Evolutionary conservation across 2,888 invertebrate genomes (phyloP).

Genomic region (Pegoplata infirma): DNA sequence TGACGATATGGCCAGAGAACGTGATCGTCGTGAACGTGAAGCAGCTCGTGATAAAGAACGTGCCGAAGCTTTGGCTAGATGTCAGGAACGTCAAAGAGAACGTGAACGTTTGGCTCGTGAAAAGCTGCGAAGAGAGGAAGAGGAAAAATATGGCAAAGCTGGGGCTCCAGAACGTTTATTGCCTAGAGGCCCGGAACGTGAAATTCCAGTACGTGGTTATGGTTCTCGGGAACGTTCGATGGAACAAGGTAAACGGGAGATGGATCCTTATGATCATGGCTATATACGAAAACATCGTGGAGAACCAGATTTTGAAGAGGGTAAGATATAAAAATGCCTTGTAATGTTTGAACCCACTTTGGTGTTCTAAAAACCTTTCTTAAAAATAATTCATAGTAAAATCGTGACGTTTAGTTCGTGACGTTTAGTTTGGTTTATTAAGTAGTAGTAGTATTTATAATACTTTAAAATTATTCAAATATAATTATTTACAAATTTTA

Average conservation of each 20-base stretch:
- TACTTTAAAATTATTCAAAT: too few relatives aligned
- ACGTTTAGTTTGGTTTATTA: too few relatives aligned
- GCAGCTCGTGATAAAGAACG: conserved; percentile 82
- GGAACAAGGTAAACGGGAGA: conserved; percentile 72
- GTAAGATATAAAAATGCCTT: too few relatives aligned
- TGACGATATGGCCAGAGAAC: conserved; percentile 69
- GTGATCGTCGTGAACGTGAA: conserved; percentile 81
- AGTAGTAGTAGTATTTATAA: too few relatives aligned
- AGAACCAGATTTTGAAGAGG: conserved; percentile 65
- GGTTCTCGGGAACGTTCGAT: conserved; percentile 75
- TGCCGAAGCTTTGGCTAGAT: conserved; percentile 83
- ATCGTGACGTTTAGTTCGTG: too few relatives aligned
- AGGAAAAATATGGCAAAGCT: conserved; percentile 71
- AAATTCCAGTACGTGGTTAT: conserved; percentile 79
- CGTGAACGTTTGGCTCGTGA: conserved; percentile 78
- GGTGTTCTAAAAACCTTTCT: too few relatives aligned
- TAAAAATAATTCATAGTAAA: too few relatives aligned
- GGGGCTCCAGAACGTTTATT: conserved; percentile 81
- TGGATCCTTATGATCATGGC: conserved; percentile 71
- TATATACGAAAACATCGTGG: conserved; percentile 50
- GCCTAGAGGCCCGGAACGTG: conserved; percentile 82
- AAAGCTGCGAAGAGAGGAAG: conserved; percentile 78
- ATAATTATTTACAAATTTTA: too few relatives aligned
- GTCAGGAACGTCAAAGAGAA: conserved; percentile 82
- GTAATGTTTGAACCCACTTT: too few relatives aligned